Conservation (phyloP, 2,797 vertebrate species). For the Taeniopygia guttata region DNA sequence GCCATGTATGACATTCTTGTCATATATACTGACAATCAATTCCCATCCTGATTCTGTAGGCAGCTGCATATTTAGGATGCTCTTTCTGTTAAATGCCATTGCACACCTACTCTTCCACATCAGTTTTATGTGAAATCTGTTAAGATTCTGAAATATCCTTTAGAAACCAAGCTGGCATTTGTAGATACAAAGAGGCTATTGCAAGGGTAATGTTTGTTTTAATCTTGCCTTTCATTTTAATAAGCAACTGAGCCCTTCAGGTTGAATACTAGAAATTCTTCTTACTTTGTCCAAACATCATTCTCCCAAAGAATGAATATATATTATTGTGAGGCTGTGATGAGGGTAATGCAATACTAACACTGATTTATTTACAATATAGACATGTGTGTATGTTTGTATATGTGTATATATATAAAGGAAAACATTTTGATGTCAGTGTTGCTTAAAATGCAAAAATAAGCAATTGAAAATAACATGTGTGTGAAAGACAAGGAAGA, state of each 20-base stretch:
- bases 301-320: background rate
- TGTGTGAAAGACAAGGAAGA: background rate
- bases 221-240: background rate
- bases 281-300: background rate
- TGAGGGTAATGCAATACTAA: background rate
- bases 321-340: background rate
- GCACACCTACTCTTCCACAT: conserved; percentile 15
- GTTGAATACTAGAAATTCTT: background rate
- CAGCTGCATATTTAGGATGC: conserved; percentile 5
- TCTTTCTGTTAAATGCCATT: conserved; percentile 32
- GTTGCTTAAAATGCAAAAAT: background rate
- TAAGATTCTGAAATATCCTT: background rate
- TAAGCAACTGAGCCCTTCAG: background rate
- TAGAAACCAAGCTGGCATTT: conserved; percentile 22
- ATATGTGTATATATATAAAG: background rate
- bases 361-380: background rate
- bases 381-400: background rate
- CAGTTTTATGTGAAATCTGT: background rate
- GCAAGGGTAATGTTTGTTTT: background rate
- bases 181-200: background rate
- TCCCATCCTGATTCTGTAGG: background rate
- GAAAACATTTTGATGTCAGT: background rate
- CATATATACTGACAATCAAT: background rate
- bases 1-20: conserved; percentile 31
- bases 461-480: background rate